Conservation (phyloP, 1,140 invertebrate species). For the Sycophaga agraensis region DNA sequence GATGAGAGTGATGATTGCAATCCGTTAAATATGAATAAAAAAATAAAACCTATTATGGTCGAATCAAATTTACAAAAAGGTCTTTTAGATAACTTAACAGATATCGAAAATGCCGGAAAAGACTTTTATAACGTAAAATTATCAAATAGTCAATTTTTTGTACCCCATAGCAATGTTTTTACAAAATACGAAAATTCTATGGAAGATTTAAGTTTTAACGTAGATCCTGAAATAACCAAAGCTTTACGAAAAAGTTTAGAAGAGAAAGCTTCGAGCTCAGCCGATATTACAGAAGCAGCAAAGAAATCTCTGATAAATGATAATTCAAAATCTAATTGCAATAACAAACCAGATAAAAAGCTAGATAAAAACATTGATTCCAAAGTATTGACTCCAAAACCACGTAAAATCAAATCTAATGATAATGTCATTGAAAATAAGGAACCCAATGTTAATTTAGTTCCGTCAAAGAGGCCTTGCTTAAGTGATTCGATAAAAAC, state of each 20-base stretch:
- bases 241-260: slow-evolving; percentile 38
- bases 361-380: background rate
- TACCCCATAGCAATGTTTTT: slow-evolving; percentile 42
- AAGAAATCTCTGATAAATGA: background rate
- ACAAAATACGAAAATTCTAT: slow-evolving; percentile 37
- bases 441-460: background rate
- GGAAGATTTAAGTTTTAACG: slow-evolving; percentile 44
- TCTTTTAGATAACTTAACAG: slow-evolving; percentile 37
- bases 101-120: slow-evolving; percentile 35
- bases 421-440: background rate
- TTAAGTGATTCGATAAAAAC: background rate
- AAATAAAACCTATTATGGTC: too few relatives aligned
- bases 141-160: slow-evolving; percentile 46
- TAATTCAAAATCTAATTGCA: background rate
- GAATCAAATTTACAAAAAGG: slow-evolving; percentile 19
- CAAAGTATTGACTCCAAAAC: background rate
- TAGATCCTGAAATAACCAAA: slow-evolving; percentile 45
- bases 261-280: slow-evolving; percentile 12
- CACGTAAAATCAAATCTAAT: too few relatives aligned
- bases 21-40: too few relatives aligned
- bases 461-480: too few relatives aligned
- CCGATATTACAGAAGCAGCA: background rate
- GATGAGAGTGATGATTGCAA: background rate
- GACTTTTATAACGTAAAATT: slow-evolving; percentile 42
- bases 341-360: background rate